A percentile compares a stretch with the other conserved stretches of the same genome.
phyloP scores from a whole-genome alignment of 2,113 vertebrate genomes.

The Rattus rattus region DNA sequence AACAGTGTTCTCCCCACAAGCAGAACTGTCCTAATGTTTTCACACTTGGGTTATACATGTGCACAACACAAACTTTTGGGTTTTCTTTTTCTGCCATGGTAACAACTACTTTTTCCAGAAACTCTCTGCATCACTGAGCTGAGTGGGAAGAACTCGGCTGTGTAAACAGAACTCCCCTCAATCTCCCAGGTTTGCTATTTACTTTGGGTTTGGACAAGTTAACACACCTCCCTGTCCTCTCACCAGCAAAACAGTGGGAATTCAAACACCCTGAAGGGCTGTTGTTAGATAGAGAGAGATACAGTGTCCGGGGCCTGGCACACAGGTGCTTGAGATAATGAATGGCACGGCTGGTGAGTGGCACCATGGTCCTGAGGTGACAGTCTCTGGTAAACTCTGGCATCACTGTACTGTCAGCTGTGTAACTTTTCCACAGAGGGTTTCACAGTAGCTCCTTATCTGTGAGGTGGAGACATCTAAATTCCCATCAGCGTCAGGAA shows the following conservation, averaged over 20 bases:
- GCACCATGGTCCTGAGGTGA: background rate
- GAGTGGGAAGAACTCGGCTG: background rate
- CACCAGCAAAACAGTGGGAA: background rate
- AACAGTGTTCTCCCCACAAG: background rate
- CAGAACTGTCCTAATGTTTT: background rate
- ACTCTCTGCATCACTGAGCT: background rate
- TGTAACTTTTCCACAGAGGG: background rate
- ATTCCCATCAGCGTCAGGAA: background rate
- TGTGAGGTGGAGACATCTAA: background rate
- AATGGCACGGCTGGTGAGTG: background rate
- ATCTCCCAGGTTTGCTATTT: background rate
- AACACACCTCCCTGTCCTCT: background rate
- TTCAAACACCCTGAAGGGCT: background rate
- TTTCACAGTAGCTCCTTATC: background rate
- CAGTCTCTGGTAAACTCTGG: background rate
- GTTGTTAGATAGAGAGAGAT: background rate
- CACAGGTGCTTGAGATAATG: background rate
- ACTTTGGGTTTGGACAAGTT: background rate
- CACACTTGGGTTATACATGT: background rate
- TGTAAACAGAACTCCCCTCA: background rate
- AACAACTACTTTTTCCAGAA: constrained; percentile 29
- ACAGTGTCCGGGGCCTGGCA: background rate
- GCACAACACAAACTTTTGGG: background rate
- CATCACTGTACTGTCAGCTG: background rate
- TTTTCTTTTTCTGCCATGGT: background rate